Evolutionary conservation across 2,113 vertebrate species (phyloP).

Genomic region (Papio anubis): DNA sequence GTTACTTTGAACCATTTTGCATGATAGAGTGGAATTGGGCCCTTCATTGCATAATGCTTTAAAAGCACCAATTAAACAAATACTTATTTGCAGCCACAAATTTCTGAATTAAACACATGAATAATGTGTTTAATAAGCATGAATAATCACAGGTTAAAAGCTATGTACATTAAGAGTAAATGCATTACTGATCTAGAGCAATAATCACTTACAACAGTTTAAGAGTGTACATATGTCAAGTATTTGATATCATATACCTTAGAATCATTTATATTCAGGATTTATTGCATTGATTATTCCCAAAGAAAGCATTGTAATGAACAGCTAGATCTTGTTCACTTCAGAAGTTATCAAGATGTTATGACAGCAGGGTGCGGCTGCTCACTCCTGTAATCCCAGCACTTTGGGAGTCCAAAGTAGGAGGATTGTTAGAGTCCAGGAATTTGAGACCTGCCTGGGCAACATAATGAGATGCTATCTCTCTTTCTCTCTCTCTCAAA

Average conservation of each 20-base stretch:
- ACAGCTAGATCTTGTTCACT: background rate
- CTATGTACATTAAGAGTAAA: background rate
- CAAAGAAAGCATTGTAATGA: background rate
- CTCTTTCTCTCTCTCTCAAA: no score
- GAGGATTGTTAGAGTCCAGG: no score
- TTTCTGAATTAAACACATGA: background rate
- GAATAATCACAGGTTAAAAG: background rate
- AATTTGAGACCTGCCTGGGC: no score
- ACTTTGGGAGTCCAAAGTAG: no score
- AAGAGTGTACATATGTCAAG: background rate
- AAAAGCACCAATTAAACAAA: background rate
- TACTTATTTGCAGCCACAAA: background rate
- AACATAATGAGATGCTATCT: no score
- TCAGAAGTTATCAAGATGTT: background rate
- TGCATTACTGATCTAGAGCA: background rate
- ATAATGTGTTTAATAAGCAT: background rate
- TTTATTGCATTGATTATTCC: background rate
- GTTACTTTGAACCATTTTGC: background rate
- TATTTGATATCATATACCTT: background rate
- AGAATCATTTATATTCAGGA: slow-evolving; percentile 23
- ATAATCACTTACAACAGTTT: background rate
- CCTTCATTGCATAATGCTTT: background rate
- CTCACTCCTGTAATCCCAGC: no score
- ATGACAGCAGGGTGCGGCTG: background rate
- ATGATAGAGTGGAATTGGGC: background rate